Percentiles rank a stretch among this genome's conserved stretches.
These are phyloP conservation scores for Indicator maculatus DNA, from an alignment of 2,113 vertebrate genomes.

Conservation along the genomic window DNA sequence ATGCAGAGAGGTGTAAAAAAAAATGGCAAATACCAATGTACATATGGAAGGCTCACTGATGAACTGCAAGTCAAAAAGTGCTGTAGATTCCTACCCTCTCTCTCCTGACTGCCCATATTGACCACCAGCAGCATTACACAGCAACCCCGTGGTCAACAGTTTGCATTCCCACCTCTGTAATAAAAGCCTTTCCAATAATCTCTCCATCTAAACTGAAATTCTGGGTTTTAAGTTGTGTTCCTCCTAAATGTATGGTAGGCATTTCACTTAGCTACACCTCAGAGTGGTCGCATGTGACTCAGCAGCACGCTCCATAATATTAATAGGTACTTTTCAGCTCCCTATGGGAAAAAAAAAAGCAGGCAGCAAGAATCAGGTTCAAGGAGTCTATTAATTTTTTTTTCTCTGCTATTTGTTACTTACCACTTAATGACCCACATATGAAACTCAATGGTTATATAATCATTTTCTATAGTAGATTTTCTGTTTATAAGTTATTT, in stretches of 20 bases:
- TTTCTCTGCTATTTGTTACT: conserved; percentile 70
- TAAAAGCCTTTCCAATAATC: conserved; percentile 58
- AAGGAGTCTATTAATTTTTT: conserved; percentile 62
- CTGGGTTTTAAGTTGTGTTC: conserved; percentile 41
- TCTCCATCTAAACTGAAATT: conserved; percentile 63
- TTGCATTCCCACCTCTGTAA: conserved; percentile 66
- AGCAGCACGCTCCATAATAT: conserved; percentile 42
- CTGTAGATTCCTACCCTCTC: conserved; percentile 51
- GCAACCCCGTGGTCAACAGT: conserved; percentile 46
- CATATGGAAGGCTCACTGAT: conserved; percentile 56
- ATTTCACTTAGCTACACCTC: conserved; percentile 57
- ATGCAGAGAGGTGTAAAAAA: conserved; percentile 53
- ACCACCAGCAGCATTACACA: conserved; percentile 54
- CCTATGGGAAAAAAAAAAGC: conserved; percentile 70
- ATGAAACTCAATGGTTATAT: conserved; percentile 76
- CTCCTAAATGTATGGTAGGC: conserved; percentile 57
- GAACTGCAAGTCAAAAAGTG: conserved; percentile 70
- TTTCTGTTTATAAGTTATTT: conserved; percentile 82
- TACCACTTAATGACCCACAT: conserved; percentile 78
- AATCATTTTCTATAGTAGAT: conserved; percentile 79
- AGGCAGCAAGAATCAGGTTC: conserved; percentile 75
- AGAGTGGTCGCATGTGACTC: conserved; percentile 46
- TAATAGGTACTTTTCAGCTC: conserved; percentile 63
- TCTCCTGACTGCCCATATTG: conserved; percentile 23
- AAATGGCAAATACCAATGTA: conserved; percentile 55